phyloP scores from a whole-genome alignment of 2,797 vertebrate species.

The Liparis tanakae region DNA sequence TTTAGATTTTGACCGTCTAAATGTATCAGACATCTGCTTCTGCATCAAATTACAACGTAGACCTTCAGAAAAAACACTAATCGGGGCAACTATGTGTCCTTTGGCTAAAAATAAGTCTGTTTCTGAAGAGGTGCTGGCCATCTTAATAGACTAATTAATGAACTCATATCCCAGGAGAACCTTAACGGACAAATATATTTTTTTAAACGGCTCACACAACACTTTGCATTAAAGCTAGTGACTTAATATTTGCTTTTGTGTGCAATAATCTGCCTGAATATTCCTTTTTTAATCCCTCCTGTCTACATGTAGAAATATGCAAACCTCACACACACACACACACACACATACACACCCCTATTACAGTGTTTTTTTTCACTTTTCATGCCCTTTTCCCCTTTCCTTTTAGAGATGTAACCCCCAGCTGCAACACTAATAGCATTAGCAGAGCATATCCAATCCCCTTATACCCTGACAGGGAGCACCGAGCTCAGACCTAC shows the following conservation, averaged over 20 bases:
- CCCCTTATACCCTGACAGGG: conserved; percentile 66
- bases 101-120: conserved; percentile 64
- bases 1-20: conserved; percentile 3
- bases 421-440: conserved; percentile 74
- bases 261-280: conserved; percentile 38
- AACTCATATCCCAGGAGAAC: conserved; percentile 65
- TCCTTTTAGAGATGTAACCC: conserved; percentile 78
- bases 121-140: conserved; percentile 52
- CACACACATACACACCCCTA: conserved; percentile 42
- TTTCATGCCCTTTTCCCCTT: conserved; percentile 66
- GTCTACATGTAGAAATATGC: conserved; percentile 49
- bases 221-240: conserved; percentile 50
- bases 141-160: conserved; percentile 77
- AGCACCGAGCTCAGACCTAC: conserved; percentile 62
- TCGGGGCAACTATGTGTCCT: conserved; percentile 41
- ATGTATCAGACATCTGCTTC: not conserved
- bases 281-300: conserved; percentile 32
- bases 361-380: conserved; percentile 62
- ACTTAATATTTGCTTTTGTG: conserved; percentile 42
- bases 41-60: conserved; percentile 39
- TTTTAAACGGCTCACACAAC: conserved; percentile 47
- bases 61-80: conserved; percentile 23
- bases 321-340: conserved; percentile 56
- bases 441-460: conserved; percentile 81
- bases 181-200: conserved; percentile 61